Conservation (phyloP, 2,888 invertebrate species). For the Caenorhabditis zanzibari region DNA sequence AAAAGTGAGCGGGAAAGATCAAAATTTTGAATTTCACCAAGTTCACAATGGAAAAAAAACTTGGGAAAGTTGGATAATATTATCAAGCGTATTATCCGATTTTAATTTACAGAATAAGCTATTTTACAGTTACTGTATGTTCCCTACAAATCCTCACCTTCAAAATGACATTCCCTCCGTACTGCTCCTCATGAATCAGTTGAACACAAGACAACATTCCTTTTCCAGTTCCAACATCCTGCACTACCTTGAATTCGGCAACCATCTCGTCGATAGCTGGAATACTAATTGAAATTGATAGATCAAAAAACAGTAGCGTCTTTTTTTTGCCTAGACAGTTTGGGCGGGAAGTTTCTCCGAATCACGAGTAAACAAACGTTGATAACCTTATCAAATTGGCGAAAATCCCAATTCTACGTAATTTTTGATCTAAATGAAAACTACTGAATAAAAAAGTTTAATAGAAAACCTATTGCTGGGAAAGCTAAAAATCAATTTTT, state of each 20-base stretch:
- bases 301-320: background rate
- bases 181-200: conserved; percentile 35
- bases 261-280: conserved; percentile 13
- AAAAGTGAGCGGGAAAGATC: too few species aligned
- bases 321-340: background rate
- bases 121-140: too few species aligned
- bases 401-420: background rate
- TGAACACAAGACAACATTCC: conserved; percentile 41
- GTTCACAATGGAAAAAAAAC: too few species aligned
- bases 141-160: conserved; percentile 25
- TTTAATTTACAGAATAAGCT: too few species aligned
- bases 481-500: background rate
- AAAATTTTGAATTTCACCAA: too few species aligned
- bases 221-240: conserved; percentile 59
- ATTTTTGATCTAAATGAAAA: too few species aligned
- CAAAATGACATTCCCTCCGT: conserved; percentile 37
- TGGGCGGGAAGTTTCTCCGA: background rate
- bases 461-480: too few species aligned
- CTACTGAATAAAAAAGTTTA: too few species aligned
- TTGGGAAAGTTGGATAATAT: too few species aligned
- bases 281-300: background rate
- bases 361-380: background rate
- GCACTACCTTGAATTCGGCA: conserved; percentile 13
- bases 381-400: background rate
- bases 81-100: too few species aligned